Conservation (phyloP, 2,113 vertebrate genomes). For the Neomonachus schauinslandi region DNA sequence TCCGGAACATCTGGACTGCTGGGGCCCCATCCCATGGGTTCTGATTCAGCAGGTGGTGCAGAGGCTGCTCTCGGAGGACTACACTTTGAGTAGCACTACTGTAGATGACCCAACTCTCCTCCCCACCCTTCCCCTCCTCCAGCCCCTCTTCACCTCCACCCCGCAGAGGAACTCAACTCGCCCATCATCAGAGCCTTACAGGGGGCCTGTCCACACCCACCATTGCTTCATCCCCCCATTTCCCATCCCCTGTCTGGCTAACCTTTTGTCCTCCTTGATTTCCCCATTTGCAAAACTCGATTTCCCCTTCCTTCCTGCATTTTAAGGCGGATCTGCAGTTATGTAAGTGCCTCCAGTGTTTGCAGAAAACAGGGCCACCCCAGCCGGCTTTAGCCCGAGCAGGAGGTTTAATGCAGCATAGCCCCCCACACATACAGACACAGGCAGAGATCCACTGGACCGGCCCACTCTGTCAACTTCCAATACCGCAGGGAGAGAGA, state of each 20-base stretch:
- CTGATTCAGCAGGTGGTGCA: background rate
- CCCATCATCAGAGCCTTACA: background rate
- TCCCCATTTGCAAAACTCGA: background rate
- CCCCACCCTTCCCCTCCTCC: background rate
- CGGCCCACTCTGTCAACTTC: background rate
- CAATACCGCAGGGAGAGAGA: rapidly evolving
- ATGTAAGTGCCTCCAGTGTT: background rate
- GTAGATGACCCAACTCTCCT: background rate
- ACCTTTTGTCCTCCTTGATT: background rate
- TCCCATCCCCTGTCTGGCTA: slow-evolving; percentile 28
- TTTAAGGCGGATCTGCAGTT: background rate
- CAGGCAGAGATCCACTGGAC: background rate
- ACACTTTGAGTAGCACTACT: rapidly evolving
- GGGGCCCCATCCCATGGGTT: background rate
- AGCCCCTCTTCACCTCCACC: rapidly evolving
- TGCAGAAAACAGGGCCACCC: background rate
- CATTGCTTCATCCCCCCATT: background rate
- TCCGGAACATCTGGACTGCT: background rate
- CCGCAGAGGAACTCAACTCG: rapidly evolving
- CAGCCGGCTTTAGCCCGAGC: background rate
- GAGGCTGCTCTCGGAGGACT: background rate
- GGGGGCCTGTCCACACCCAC: background rate
- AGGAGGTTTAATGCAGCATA: rapidly evolving
- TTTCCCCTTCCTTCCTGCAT: slow-evolving; percentile 39
- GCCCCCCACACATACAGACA: too few relatives aligned